phyloP scores from a whole-genome alignment of 2,888 invertebrate genomes.

The Polyommatus icarus region DNA sequence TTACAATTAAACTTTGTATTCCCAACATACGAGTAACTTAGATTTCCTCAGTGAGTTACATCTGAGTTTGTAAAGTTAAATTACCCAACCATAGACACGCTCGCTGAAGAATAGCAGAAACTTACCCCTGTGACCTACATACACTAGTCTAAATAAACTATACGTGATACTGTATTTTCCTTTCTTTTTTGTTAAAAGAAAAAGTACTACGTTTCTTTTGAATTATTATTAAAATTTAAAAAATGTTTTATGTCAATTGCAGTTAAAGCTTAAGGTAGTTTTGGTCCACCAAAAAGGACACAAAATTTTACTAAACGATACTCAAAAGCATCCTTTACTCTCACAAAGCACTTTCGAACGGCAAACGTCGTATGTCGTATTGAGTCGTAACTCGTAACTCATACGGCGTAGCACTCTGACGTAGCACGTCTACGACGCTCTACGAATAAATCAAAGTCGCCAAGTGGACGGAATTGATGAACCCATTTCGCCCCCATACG shows the following conservation, averaged over 20 bases:
- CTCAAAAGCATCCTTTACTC: not conserved
- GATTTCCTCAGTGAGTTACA: not conserved
- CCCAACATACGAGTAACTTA: not conserved
- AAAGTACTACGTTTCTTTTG: no score
- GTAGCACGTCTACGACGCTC: slow-evolving; percentile 13
- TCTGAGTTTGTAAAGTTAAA: slow-evolving; percentile 1
- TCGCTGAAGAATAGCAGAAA: slow-evolving; percentile 2
- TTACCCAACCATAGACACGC: not conserved
- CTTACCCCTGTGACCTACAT: slow-evolving; percentile 9
- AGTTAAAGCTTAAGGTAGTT: no score
- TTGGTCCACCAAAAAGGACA: not conserved
- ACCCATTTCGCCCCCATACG: not conserved
- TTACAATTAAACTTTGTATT: not conserved
- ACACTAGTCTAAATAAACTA: slow-evolving; percentile 14
- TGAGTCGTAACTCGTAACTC: not conserved
- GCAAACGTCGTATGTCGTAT: slow-evolving; percentile 3
- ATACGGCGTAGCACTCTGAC: not conserved
- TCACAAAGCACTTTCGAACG: not conserved
- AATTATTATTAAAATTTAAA: not conserved
- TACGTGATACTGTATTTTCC: not conserved
- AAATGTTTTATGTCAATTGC: not conserved
- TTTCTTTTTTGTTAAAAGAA: not conserved
- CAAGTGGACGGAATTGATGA: not conserved
- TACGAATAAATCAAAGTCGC: not conserved
- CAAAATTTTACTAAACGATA: not conserved